These are phyloP conservation scores for Bombus picipes DNA, from an alignment of 1,140 invertebrate species.

Conservation along the genomic window DNA sequence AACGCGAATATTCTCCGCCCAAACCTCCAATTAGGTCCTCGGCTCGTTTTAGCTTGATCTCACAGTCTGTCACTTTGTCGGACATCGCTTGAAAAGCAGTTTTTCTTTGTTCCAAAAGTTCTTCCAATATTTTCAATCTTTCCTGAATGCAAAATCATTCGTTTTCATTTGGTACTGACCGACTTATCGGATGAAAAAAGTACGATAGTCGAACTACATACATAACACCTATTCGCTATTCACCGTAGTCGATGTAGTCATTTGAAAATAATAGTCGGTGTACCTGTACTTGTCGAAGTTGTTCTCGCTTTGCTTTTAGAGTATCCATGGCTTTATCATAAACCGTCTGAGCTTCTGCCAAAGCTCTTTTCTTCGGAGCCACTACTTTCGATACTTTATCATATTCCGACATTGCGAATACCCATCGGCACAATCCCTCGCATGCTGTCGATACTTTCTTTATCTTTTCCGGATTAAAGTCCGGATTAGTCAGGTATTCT, in stretches of 20 bases:
- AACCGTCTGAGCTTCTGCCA: conserved; percentile 89
- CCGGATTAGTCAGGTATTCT: conserved; percentile 91
- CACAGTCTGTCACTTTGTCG: conserved; percentile 93
- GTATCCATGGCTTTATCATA: conserved; percentile 87
- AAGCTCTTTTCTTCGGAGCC: conserved; percentile 91
- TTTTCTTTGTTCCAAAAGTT: conserved; percentile 85
- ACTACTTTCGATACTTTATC: conserved; percentile 95
- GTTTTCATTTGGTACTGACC: no score
- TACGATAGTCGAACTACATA: no score
- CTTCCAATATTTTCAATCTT: conserved; percentile 82
- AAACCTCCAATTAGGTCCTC: conserved; percentile 95
- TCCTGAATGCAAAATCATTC: conserved; percentile 56
- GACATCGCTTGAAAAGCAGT: conserved; percentile 85
- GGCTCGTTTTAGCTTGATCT: conserved; percentile 94
- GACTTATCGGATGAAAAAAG: no score
- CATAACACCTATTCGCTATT: no score
- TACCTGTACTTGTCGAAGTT: conserved; percentile 86
- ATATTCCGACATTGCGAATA: conserved; percentile 95
- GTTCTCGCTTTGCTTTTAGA: conserved; percentile 89
- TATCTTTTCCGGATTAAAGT: conserved; percentile 96
- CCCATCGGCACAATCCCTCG: conserved; percentile 94
- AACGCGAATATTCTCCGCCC: conserved; percentile 91
- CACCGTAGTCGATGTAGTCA: background rate
- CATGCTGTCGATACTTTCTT: conserved; percentile 89
- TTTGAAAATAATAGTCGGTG: background rate